A percentile compares a stretch with the other conserved stretches of the same genome.
Evolutionary conservation across 2,113 vertebrate species (phyloP).

Genomic region (Atlantisia rogersi): DNA sequence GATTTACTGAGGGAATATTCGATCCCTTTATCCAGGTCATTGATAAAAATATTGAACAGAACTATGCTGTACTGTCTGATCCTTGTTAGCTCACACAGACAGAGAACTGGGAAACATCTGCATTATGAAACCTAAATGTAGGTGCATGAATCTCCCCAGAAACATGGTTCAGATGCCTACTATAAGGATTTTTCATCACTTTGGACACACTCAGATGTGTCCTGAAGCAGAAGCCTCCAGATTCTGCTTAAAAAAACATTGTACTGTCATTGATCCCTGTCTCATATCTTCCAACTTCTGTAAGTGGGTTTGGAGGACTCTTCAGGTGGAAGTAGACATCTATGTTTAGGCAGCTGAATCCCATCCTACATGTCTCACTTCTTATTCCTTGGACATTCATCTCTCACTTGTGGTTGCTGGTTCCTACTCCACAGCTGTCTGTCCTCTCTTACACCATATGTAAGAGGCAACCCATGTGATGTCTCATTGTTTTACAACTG

Average conservation of each 20-base stretch:
- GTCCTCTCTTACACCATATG: background rate
- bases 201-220: background rate
- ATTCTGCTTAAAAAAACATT: background rate
- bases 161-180: background rate
- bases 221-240: background rate
- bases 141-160: background rate
- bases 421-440: background rate
- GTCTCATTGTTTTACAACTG: background rate
- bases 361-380: fast-evolving
- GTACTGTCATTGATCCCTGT: background rate
- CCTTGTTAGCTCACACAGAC: background rate
- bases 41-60: too few species aligned
- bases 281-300: background rate
- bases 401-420: background rate
- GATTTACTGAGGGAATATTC: too few species aligned
- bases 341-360: background rate
- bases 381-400: background rate
- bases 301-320: background rate
- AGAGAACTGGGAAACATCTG: background rate
- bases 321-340: background rate
- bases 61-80: background rate
- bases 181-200: background rate
- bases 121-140: background rate
- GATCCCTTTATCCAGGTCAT: too few species aligned
- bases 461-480: background rate